Evolutionary conservation across 1,140 invertebrate species (phyloP).

Genomic region (Pseudomyrmex cubaensis): DNA sequence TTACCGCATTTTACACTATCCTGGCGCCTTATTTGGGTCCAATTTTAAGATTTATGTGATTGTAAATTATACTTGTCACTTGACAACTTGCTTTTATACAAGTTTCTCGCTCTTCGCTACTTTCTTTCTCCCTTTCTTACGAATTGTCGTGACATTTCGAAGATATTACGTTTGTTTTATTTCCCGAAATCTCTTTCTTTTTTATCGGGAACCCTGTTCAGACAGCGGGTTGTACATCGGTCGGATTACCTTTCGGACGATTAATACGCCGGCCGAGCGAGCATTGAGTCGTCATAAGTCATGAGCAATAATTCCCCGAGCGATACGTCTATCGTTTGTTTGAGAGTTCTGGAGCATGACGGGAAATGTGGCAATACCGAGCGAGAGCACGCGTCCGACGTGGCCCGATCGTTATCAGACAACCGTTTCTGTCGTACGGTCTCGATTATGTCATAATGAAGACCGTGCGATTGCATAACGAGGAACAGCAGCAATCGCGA

Average conservation of each 20-base stretch:
- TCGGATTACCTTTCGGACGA: constrained; percentile 4
- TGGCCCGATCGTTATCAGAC: constrained; percentile 49
- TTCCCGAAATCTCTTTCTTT: background rate
- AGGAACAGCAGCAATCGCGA: background rate
- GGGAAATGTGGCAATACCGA: constrained; percentile 49
- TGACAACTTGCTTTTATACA: background rate
- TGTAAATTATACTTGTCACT: constrained; percentile 17
- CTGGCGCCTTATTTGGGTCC: background rate
- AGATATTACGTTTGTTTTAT: background rate
- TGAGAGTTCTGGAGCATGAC: constrained; percentile 57
- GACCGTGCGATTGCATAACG: constrained; percentile 43
- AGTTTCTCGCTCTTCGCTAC: no score
- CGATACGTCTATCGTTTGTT: constrained; percentile 52
- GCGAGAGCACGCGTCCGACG: constrained; percentile 40
- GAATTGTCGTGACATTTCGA: constrained; percentile 16
- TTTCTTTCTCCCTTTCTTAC: background rate
- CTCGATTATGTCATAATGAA: constrained; percentile 49
- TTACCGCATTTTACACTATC: background rate
- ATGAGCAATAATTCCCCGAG: constrained; percentile 24
- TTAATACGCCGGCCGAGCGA: constrained; percentile 21
- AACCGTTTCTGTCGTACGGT: constrained; percentile 30
- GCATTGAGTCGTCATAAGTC: constrained; percentile 46
- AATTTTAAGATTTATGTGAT: background rate
- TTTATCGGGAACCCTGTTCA: background rate
- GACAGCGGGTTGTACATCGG: background rate